phyloP scores from a whole-genome alignment of 2,888 invertebrate species.

The Clunio marinus region DNA sequence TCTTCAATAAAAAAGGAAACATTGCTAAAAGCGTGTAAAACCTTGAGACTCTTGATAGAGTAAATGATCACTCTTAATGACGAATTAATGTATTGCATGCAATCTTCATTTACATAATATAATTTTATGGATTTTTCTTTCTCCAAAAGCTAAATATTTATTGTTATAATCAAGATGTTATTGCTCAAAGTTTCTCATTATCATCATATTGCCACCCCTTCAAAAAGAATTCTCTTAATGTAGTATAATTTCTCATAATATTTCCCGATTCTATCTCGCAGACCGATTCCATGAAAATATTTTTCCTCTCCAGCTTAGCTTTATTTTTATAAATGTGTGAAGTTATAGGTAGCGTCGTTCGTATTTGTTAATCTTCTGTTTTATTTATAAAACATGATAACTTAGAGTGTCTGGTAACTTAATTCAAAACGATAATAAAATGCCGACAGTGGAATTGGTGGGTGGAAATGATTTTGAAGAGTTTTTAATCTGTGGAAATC shows the following conservation, averaged over 20 bases:
- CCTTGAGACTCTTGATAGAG: neutral
- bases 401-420: slow-evolving; percentile 6
- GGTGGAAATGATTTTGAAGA: too few relatives aligned
- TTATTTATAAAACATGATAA: slow-evolving; percentile 23
- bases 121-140: slow-evolving; percentile 30
- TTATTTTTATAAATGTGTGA: neutral
- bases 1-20: neutral
- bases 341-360: too few relatives aligned
- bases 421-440: too few relatives aligned
- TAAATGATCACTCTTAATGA: neutral
- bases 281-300: neutral
- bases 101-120: slow-evolving; percentile 32
- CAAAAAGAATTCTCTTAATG: neutral
- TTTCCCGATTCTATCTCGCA: slow-evolving; percentile 8
- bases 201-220: neutral
- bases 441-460: too few relatives aligned
- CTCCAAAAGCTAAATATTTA: slow-evolving; percentile 18
- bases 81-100: slow-evolving; percentile 30
- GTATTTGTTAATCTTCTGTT: neutral
- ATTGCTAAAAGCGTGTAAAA: neutral
- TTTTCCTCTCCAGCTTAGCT: neutral
- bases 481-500: too few relatives aligned
- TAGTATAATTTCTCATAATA: slow-evolving; percentile 14
- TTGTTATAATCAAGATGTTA: slow-evolving; percentile 25
- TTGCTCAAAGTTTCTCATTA: slow-evolving; percentile 7